A percentile compares a stretch with the other conserved stretches of the same genome.
These are phyloP conservation scores for Coelopa frigida DNA, from an alignment of 1,140 invertebrate genomes.

Conservation along the genomic window DNA sequence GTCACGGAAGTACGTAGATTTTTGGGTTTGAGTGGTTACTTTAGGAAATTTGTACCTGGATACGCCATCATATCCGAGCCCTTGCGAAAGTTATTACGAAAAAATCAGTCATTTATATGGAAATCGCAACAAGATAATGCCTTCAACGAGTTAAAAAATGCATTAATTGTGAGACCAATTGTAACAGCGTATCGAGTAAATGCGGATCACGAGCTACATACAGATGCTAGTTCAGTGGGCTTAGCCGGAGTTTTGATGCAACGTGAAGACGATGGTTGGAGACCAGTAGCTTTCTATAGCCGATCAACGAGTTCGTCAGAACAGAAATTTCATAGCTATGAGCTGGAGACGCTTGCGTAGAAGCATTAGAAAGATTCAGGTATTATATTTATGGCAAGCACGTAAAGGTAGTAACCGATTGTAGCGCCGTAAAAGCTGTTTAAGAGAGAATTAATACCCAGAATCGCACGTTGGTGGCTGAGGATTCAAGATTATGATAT, in stretches of 20 bases:
- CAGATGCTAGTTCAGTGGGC: constrained; percentile 26
- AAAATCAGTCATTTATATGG: constrained; percentile 17
- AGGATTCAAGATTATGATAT: not conserved
- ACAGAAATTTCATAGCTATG: constrained; percentile 29
- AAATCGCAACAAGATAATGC: constrained; percentile 4
- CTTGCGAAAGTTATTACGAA: constrained; percentile 15
- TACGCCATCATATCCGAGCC: constrained; percentile 22
- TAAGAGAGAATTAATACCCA: constrained; percentile 3
- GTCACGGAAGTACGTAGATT: constrained; percentile 17
- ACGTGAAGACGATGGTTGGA: constrained; percentile 5
- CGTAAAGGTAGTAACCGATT: constrained; percentile 40
- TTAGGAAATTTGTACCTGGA: constrained; percentile 19
- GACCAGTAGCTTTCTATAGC: constrained; percentile 15
- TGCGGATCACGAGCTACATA: constrained; percentile 25
- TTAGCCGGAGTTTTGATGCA: constrained; percentile 35
- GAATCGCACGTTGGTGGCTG: constrained; percentile 2
- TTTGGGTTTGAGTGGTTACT: constrained; percentile 19
- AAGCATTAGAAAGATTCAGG: constrained; percentile 15
- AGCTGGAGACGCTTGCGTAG: constrained; percentile 18
- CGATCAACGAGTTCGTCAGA: constrained; percentile 16
- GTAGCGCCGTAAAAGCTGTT: constrained; percentile 28
- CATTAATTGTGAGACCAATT: not conserved
- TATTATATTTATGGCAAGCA: constrained; percentile 41
- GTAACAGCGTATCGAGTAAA: constrained; percentile 11
- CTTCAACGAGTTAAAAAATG: constrained; percentile 17